Conservation (phyloP, 2,113 vertebrate genomes). For the Colistium nudipinnis region DNA sequence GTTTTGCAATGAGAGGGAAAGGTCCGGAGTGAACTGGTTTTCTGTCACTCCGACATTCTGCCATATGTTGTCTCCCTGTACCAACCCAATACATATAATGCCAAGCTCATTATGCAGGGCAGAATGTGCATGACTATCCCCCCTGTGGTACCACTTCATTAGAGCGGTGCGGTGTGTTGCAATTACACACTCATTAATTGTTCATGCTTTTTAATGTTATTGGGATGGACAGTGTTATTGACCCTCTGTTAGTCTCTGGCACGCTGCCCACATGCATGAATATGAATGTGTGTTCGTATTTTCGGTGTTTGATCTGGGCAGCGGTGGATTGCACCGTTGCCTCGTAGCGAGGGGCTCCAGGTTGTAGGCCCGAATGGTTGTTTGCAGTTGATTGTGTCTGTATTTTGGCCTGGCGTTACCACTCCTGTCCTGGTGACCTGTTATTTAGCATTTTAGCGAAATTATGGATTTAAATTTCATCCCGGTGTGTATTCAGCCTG, state of each 20-base stretch:
- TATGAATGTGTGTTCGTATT: neutral
- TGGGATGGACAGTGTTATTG: constrained; percentile 35
- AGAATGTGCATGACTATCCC: constrained; percentile 63
- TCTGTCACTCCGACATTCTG: constrained; percentile 42
- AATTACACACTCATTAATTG: constrained; percentile 67
- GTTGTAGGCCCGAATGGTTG: no score
- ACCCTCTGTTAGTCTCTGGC: constrained; percentile 38
- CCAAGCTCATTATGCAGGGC: constrained; percentile 58
- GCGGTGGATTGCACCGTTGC: no score
- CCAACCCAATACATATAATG: constrained; percentile 50
- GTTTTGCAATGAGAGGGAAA: constrained; percentile 53
- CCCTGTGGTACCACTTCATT: constrained; percentile 59
- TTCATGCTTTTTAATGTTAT: constrained; percentile 58
- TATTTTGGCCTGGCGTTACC: neutral
- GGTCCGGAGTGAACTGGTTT: constrained; percentile 49
- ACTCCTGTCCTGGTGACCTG: no score
- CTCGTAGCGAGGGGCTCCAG: no score
- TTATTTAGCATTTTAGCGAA: no score
- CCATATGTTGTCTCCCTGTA: constrained; percentile 64
- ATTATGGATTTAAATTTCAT: no score
- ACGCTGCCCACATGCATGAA: neutral
- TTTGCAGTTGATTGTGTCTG: no score
- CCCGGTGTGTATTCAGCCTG: no score
- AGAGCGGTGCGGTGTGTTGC: constrained; percentile 43
- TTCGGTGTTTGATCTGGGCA: constrained; percentile 1